Conservation (phyloP, 2,797 vertebrate genomes). For the Phalloptychus januarius region DNA sequence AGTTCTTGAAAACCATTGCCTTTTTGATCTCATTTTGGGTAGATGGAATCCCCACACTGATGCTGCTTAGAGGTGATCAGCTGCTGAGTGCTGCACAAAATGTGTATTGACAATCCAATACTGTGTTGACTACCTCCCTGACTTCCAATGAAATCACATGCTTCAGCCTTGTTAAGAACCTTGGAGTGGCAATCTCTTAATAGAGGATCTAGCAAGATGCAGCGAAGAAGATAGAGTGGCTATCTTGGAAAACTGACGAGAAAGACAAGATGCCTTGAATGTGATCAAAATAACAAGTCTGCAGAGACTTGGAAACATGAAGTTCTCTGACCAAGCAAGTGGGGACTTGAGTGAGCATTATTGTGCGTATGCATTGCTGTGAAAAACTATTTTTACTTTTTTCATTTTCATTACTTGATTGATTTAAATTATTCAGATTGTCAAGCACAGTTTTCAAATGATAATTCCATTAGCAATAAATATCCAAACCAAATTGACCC, state of each 20-base stretch:
- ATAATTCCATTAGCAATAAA: background rate
- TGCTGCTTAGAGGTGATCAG: slow-evolving; percentile 44
- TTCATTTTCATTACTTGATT: background rate
- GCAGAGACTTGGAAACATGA: slow-evolving; percentile 46
- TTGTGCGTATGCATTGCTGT: slow-evolving; percentile 48
- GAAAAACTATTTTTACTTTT: background rate
- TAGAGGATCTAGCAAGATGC: slow-evolving; percentile 63
- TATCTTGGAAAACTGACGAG: slow-evolving; percentile 65
- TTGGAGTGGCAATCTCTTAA: slow-evolving; percentile 63
- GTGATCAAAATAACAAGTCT: slow-evolving; percentile 64
- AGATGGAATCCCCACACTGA: slow-evolving; percentile 13
- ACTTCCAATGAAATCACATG: slow-evolving; percentile 61
- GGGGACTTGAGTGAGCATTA: slow-evolving; percentile 41
- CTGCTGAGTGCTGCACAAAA: slow-evolving; percentile 33
- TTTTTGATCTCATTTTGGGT: slow-evolving; percentile 3
- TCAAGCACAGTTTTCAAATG: background rate
- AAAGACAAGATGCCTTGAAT: slow-evolving; percentile 51
- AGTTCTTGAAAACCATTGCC: slow-evolving; percentile 35
- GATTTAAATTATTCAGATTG: background rate
- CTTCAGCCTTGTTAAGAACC: slow-evolving; percentile 66
- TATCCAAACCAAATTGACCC: background rate
- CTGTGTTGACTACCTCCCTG: slow-evolving; percentile 48
- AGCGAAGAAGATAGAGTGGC: slow-evolving; percentile 55
- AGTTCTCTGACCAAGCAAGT: slow-evolving; percentile 30
- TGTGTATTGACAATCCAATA: slow-evolving; percentile 60